Conservation (phyloP, 2,888 invertebrate species). For the Micropterix aruncella region DNA sequence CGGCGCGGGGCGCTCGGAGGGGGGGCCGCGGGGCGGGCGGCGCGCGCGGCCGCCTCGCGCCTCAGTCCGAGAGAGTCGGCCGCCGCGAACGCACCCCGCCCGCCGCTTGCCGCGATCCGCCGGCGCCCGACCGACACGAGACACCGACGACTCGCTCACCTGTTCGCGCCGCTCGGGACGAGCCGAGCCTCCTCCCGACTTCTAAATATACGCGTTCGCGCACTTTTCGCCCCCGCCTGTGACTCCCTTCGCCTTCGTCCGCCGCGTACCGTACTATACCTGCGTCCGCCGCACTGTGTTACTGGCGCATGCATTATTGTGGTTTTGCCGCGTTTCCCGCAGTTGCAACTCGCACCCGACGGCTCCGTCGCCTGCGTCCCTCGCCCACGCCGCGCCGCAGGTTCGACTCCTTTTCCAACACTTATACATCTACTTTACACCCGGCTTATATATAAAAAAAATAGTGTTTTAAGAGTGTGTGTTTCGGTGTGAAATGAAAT, state of each 20-base stretch:
- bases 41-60: conserved; percentile 24
- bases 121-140: background rate
- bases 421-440: background rate
- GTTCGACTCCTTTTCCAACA: background rate
- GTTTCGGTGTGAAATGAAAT: no score
- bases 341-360: background rate
- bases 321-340: background rate
- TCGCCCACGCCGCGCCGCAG: background rate
- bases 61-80: conserved; percentile 30
- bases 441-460: no score
- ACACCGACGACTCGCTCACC: conserved; percentile 23
- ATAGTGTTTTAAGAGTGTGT: no score
- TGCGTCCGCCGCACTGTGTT: background rate
- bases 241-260: no score
- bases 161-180: conserved; percentile 35
- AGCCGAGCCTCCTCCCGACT: no score
- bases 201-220: no score
- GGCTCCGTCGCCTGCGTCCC: background rate
- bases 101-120: conserved; percentile 18
- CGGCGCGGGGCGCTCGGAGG: conserved; percentile 26
- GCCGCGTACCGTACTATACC: no score
- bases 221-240: no score
- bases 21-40: conserved; percentile 7
- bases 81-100: conserved; percentile 47
- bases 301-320: background rate